Evolutionary conservation across 2,888 invertebrate genomes (phyloP).

Genomic region (Ochlodes sylvanus): DNA sequence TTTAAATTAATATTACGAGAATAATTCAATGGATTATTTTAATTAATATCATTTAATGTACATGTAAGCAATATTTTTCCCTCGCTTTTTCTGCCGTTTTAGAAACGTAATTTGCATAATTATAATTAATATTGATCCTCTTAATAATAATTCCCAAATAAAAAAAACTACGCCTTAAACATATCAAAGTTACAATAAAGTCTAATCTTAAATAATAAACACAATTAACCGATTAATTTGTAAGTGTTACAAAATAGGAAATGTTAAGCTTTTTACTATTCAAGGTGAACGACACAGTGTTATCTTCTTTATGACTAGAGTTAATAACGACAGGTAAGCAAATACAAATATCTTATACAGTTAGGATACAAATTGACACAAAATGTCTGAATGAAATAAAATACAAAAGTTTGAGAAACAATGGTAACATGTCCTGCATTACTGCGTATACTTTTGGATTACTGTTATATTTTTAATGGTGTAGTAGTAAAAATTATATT

Average conservation of each 20-base stretch:
- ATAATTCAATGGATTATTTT: too few species aligned
- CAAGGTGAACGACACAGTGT: constrained; percentile 18
- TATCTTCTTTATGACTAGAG: constrained; percentile 1
- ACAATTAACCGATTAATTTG: not conserved
- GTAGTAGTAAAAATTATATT: not conserved
- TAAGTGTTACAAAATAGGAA: constrained; percentile 22
- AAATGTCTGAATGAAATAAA: not conserved
- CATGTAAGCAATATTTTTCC: too few species aligned
- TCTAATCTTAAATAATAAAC: not conserved
- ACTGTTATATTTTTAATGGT: too few species aligned
- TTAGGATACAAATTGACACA: not conserved
- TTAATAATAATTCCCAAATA: too few species aligned
- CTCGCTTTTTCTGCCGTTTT: too few species aligned
- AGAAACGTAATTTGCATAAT: too few species aligned
- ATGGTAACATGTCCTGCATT: not conserved
- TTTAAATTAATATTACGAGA: too few species aligned
- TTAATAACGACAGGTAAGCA: constrained; percentile 5
- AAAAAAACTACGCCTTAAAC: too few species aligned
- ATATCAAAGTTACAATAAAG: too few species aligned
- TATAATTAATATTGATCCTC: too few species aligned
- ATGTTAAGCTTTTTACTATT: constrained; percentile 16
- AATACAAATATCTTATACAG: constrained; percentile 2
- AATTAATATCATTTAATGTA: too few species aligned
- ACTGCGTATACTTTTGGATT: not conserved
- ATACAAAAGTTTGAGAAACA: not conserved